phyloP scores from a whole-genome alignment of 2,797 vertebrate genomes.

The Chaenodraco wilsoni region DNA sequence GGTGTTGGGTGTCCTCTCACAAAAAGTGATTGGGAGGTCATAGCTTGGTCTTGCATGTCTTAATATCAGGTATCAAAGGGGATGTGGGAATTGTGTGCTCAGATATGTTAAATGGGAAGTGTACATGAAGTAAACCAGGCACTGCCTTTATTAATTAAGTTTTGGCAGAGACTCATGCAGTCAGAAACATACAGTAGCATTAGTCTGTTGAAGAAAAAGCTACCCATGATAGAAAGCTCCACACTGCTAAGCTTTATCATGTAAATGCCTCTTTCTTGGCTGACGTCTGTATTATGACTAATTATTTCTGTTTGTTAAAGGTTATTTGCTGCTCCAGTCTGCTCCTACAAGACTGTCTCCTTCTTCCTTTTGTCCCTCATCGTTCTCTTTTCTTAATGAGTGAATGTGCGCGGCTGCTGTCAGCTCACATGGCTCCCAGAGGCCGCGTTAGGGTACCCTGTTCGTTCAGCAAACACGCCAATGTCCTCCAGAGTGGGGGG shows the following conservation, averaged over 20 bases:
- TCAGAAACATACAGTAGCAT: slow-evolving; percentile 44
- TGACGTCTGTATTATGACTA: slow-evolving; percentile 52
- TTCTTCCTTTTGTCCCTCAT: slow-evolving; percentile 53
- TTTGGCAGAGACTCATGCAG: slow-evolving; percentile 30
- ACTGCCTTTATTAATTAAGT: slow-evolving; percentile 28
- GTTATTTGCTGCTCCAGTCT: slow-evolving; percentile 54
- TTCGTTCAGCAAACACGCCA: slow-evolving; percentile 68
- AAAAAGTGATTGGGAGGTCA: slow-evolving; percentile 66
- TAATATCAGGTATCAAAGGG: slow-evolving; percentile 74
- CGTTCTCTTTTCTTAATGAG: slow-evolving; percentile 57
- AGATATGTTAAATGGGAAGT: slow-evolving; percentile 38
- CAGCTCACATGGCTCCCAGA: slow-evolving; percentile 68
- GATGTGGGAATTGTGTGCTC: slow-evolving; percentile 29
- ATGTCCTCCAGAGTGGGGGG: slow-evolving; percentile 50
- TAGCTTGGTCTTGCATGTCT: slow-evolving; percentile 45
- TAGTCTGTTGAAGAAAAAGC: slow-evolving; percentile 19
- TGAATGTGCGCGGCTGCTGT: slow-evolving; percentile 68
- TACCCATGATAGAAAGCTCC: slow-evolving; percentile 19
- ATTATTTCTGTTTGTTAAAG: slow-evolving; percentile 63
- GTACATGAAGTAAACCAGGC: slow-evolving; percentile 40
- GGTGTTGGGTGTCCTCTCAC: slow-evolving; percentile 69
- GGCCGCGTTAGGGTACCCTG: slow-evolving; percentile 46
- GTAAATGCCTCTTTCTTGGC: slow-evolving; percentile 36
- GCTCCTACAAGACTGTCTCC: slow-evolving; percentile 57
- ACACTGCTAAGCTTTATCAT: slow-evolving; percentile 45